Percentiles rank a stretch among this genome's conserved stretches.
Evolutionary conservation across 2,888 invertebrate species (phyloP).

Genomic region (Ormyrus labotus): DNA sequence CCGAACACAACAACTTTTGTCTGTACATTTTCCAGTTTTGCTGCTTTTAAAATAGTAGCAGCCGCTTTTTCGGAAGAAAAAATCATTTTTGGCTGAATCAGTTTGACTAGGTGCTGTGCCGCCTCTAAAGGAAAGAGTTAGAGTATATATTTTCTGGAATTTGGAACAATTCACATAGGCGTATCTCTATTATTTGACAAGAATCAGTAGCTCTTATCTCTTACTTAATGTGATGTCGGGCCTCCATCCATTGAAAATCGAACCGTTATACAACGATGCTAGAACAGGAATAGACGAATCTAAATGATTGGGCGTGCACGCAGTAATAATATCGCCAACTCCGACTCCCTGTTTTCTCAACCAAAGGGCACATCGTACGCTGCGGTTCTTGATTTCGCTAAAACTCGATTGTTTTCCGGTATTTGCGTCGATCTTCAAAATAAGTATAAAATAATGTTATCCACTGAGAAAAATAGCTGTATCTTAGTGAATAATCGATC

Average conservation of each 20-base stretch:
- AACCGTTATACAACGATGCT: constrained; percentile 62
- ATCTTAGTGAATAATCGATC: no score
- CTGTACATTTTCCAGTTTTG: constrained; percentile 53
- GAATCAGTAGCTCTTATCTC: no score
- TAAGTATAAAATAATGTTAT: not conserved
- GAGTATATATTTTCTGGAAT: not conserved
- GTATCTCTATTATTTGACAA: no score
- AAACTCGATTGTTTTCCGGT: constrained; percentile 62
- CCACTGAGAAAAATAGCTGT: not conserved
- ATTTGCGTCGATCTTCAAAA: constrained; percentile 60
- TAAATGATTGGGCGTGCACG: constrained; percentile 64
- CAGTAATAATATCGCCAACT: constrained; percentile 61
- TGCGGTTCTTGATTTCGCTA: constrained; percentile 60
- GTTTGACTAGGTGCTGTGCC: constrained; percentile 59
- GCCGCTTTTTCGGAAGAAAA: constrained; percentile 59
- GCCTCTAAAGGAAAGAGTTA: constrained; percentile 58
- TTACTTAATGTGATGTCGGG: constrained; percentile 61
- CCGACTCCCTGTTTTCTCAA: constrained; percentile 62
- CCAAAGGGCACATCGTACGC: constrained; percentile 67
- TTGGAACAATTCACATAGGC: no score
- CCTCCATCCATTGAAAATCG: constrained; percentile 65
- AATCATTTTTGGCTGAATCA: constrained; percentile 64
- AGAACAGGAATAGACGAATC: constrained; percentile 63
- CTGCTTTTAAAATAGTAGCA: constrained; percentile 39
- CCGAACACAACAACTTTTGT: constrained; percentile 54